Percentiles rank a stretch among this genome's conserved stretches.
phyloP scores from a whole-genome alignment of 92 coral and sea anemone genomes.

The Plumapathes pennacea region DNA sequence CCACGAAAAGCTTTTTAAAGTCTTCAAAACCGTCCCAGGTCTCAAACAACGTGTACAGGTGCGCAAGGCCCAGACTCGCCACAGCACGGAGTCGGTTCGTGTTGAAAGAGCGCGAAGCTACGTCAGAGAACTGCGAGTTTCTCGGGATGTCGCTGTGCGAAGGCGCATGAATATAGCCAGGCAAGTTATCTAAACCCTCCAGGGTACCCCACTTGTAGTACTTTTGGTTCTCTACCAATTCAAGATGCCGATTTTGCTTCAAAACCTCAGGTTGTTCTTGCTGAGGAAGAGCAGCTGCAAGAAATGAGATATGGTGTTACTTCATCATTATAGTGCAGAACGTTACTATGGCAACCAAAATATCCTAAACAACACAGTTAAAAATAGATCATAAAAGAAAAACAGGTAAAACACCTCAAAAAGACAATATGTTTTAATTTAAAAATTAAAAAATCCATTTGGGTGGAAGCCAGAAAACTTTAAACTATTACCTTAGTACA shows the following conservation, averaged over 20 bases:
- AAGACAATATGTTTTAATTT: no score
- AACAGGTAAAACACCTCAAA: no score
- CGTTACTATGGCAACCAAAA: no score
- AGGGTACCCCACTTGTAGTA: slow-evolving; percentile 55
- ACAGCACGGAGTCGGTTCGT: slow-evolving; percentile 52
- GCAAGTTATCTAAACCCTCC: slow-evolving; percentile 32
- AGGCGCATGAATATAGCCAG: slow-evolving; percentile 51
- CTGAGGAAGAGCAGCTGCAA: slow-evolving; percentile 35
- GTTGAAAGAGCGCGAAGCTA: slow-evolving; percentile 53
- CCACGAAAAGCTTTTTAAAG: slow-evolving; percentile 40
- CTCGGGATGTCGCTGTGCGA: slow-evolving; percentile 61
- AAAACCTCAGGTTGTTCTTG: slow-evolving; percentile 52
- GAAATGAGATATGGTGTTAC: no score
- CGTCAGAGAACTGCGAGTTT: slow-evolving; percentile 69
- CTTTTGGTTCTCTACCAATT: slow-evolving; percentile 45
- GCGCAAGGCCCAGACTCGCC: slow-evolving; percentile 65
- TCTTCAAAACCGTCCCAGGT: slow-evolving; percentile 72
- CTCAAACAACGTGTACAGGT: slow-evolving; percentile 45
- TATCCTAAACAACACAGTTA: no score
- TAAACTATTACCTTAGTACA: no score
- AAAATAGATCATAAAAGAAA: no score
- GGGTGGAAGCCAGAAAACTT: no score
- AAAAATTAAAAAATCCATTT: no score
- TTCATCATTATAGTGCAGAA: no score
- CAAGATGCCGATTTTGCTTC: slow-evolving; percentile 35